These are phyloP conservation scores for Patella ulyssiponensis DNA, from an alignment of 2,888 invertebrate species.

Conservation along the genomic window DNA sequence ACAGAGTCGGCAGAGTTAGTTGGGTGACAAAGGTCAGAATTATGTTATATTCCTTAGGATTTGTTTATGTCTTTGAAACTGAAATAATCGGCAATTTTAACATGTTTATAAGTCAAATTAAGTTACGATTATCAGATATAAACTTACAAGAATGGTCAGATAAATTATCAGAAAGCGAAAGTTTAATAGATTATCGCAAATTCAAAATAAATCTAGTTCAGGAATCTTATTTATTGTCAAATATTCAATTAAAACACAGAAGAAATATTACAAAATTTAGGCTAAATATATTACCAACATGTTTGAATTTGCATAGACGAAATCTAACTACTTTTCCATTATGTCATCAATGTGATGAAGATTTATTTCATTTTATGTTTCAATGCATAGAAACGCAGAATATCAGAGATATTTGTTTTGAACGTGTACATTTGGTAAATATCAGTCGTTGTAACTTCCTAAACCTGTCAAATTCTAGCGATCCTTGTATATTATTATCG, in stretches of 20 bases:
- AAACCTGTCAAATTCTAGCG: too few species aligned
- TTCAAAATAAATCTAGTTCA: not conserved
- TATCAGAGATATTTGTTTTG: too few species aligned
- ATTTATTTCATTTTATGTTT: not conserved
- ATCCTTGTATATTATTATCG: too few species aligned
- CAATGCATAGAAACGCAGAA: not conserved
- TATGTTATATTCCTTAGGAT: not conserved
- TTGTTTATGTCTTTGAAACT: not conserved
- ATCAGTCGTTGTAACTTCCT: too few species aligned
- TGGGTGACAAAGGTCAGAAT: not conserved
- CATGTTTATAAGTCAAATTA: too few species aligned
- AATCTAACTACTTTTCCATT: not conserved
- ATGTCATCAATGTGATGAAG: not conserved
- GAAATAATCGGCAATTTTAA: not conserved
- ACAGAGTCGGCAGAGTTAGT: not conserved
- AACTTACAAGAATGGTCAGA: not conserved
- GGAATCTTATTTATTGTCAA: not conserved
- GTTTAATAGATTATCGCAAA: not conserved
- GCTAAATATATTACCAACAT: conserved; percentile 1
- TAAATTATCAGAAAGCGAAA: not conserved
- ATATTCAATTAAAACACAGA: not conserved
- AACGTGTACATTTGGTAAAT: too few species aligned
- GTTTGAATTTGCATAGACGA: not conserved
- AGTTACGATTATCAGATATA: conserved; percentile 1
- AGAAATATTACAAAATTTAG: not conserved